Conservation (phyloP, 2,113 vertebrate species). For the Piaya cayana region DNA sequence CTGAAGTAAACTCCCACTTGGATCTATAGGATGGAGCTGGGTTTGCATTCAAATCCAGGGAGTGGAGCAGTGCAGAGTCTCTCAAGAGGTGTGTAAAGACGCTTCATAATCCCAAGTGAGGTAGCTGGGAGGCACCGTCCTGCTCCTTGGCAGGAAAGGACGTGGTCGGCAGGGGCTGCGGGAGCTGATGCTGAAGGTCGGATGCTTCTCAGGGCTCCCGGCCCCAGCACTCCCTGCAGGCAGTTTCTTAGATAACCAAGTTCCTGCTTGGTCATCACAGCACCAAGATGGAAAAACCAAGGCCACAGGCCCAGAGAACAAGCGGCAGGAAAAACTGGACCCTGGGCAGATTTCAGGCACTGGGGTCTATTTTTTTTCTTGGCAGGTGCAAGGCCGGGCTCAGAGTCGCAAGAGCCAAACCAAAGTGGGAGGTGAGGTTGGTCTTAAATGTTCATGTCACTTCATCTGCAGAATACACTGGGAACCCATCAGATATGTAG, state of each 20-base stretch:
- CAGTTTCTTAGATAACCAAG: constrained; percentile 9
- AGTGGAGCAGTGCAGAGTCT: background rate
- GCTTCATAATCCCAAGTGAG: constrained; percentile 5
- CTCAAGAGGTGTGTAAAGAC: background rate
- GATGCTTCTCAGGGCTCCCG: background rate
- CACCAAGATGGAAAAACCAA: constrained; percentile 3
- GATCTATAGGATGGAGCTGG: background rate
- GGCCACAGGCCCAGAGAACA: background rate
- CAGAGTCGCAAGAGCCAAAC: background rate
- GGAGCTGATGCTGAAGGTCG: background rate
- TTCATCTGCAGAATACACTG: background rate
- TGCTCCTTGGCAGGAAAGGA: background rate
- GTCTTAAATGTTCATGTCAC: background rate
- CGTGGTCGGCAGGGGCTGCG: fast-evolving
- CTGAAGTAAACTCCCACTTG: background rate
- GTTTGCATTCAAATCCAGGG: background rate
- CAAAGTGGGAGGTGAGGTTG: background rate
- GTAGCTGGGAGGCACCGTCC: background rate
- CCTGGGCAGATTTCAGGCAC: background rate
- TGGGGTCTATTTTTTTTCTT: background rate
- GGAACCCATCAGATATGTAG: background rate
- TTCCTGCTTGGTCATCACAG: constrained; percentile 5
- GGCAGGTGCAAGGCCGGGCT: background rate
- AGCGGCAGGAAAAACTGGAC: background rate
- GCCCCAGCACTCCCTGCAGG: background rate